phyloP scores from a whole-genome alignment of 2,797 vertebrate genomes.

The Hydrophis major region DNA sequence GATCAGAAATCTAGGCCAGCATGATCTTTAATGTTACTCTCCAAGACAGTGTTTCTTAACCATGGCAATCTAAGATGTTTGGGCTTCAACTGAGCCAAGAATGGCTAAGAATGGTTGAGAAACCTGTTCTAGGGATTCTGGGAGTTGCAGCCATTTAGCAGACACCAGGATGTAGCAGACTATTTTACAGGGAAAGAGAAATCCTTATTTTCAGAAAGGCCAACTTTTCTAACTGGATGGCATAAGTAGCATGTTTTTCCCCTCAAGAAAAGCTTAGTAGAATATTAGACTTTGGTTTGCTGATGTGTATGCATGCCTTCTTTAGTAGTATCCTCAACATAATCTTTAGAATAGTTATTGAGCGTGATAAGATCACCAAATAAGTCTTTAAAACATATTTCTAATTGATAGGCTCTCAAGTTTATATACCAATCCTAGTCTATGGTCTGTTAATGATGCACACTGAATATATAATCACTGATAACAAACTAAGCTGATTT shows the following conservation, averaged over 20 bases:
- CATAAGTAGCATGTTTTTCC: background rate
- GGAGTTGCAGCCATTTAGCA: background rate
- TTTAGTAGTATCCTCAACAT: background rate
- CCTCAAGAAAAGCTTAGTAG: background rate
- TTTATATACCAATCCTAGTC: background rate
- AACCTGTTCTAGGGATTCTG: background rate
- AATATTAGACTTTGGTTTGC: background rate
- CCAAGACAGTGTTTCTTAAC: background rate
- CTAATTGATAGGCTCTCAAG: background rate
- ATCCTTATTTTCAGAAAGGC: background rate
- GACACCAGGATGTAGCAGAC: background rate
- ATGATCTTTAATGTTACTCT: background rate
- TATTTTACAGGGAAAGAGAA: background rate
- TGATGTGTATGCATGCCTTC: background rate
- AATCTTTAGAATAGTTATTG: background rate
- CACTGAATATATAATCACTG: background rate
- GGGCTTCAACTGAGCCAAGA: background rate
- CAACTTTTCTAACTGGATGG: background rate
- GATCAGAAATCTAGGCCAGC: background rate
- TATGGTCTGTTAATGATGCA: background rate
- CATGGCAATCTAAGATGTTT: background rate
- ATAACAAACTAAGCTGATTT: constrained; percentile 37
- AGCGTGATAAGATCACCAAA: background rate
- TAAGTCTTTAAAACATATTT: background rate
- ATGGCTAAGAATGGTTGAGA: background rate